Base-by-base conservation (phyloP, 2,113 vertebrate species). In the Stomatorhinus ivindoensis region DNA sequence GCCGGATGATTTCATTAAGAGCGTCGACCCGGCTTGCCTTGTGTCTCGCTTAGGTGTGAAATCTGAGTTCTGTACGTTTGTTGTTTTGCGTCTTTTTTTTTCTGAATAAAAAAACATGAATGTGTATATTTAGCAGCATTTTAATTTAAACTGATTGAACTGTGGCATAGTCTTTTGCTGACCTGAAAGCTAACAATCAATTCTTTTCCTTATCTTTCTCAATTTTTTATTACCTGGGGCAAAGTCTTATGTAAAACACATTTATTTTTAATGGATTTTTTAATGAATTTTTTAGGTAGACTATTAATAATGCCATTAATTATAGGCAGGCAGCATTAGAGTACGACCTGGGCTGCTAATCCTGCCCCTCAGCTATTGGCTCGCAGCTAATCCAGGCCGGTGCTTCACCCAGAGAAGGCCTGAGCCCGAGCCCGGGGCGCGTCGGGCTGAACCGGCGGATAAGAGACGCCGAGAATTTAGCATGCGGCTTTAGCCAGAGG, bases 201-300 rank as follows among this genome's bases (percentile, higher is more conserved):
- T 98, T 97, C 95, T 96, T 92, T 96, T 93, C 95, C 96, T 96
- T 97, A 95, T 97, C 95, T 96, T 95, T 95, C 94, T 94, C 88
- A 95, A 95, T 94, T 95, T 96, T 96, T 95, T 86, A 47, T 96
- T 96, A 97, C 97, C 96, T 96, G 97, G 97, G 98, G 98, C 97
- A 94, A 97, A 99, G 97, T 98, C 98, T 99, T 98, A 99, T 99
- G 98, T 99, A 99, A 99, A 99, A 99, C 97, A 98, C 98, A 99
- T 99, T 99, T 99, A 99, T 99, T 99, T 99, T 99, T 99, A 99
- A 99, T 99, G 97, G 98, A 99, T 99, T 99, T 99, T 99, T 99
- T 99, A 99, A 99, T 99, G 98, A 99, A 98, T 99, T 99, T 99
- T 98, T 99, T 98, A 99, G 98, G 97, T 97, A 97, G 96, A 97